Evolutionary conservation across 2,113 vertebrate genomes (phyloP).

Genomic region (Acanthochromis polyacanthus): DNA sequence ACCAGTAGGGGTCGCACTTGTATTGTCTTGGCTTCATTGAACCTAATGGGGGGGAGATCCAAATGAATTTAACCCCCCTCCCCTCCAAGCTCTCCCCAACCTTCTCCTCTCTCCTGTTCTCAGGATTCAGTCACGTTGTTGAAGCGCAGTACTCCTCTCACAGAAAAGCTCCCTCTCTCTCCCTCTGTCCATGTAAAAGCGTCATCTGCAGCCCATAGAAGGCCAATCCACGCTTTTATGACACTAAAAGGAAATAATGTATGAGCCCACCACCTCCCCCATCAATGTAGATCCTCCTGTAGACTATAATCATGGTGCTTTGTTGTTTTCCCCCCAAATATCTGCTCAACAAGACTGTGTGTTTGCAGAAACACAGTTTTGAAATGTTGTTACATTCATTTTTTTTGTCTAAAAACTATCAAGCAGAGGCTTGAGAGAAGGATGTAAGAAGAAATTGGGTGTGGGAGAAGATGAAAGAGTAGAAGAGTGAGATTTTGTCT

Average conservation of each 20-base stretch:
- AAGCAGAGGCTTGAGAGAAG: not conserved
- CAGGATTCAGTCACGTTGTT: conserved; percentile 81
- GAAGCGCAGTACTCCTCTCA: conserved; percentile 68
- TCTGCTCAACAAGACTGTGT: not conserved
- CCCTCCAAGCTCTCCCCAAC: conserved; percentile 41
- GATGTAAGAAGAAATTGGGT: not conserved
- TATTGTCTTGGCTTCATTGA: conserved; percentile 71
- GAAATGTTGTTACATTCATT: conserved; percentile 6
- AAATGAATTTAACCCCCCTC: conserved; percentile 77
- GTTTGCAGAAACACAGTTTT: not conserved
- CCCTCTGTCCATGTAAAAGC: conserved; percentile 32
- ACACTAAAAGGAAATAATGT: conserved; percentile 56
- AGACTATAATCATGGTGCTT: not conserved
- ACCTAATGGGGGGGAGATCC: conserved; percentile 75
- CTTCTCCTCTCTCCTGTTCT: conserved; percentile 52
- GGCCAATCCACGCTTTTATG: conserved; percentile 58
- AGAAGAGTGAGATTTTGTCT: not conserved
- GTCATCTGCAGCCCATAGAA: conserved; percentile 53
- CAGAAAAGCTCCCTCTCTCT: conserved; percentile 31
- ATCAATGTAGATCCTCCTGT: conserved; percentile 4
- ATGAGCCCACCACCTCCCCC: conserved; percentile 29
- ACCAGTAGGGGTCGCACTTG: conserved; percentile 84
- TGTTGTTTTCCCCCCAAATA: not conserved
- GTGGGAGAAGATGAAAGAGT: not conserved
- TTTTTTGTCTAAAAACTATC: not conserved